Base-by-base conservation (phyloP, 2,888 invertebrate genomes). In the Neuroscelio doddi region DNA sequence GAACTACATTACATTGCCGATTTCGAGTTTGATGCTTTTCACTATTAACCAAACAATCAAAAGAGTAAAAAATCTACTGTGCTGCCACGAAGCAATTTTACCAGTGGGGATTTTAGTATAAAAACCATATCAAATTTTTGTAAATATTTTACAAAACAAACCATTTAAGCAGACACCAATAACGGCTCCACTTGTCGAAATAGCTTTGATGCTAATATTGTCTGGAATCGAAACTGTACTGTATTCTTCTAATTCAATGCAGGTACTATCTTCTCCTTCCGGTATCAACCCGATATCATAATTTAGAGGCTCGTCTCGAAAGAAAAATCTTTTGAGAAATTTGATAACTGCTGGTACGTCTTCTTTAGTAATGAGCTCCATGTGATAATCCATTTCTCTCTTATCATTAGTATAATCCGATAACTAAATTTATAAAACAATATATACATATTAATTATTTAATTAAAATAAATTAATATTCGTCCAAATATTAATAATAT, bases 251-350 rank as follows among this genome's bases (percentile, higher is more conserved):
- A 92, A 81, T 70, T 91, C 91, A 0, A 80, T 50, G 76, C 91
- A 91, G 4, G 88, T 86, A 9, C 87, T 87, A 36, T 88, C 86
- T 12, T 89, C 88, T 0, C 87, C 88, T 57, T 89, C 89, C n/a
- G 82, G 79, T 62, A 91, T 85, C 0, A 92, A 83, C 55, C 88
- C 85, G 30, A 91, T 87, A 38, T 87, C 87, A 5, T 87, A 81
- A 82, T 92, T 92, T 70, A 92, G 86, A 0, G 92, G 92, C 74
- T 92, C 92, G 73, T 92, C 92, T 26, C 87, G 88, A 85, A 91
- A 92, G 87, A 92, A 92, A 80, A 89, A 91, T 58, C 87, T 87
- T 68, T 84, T 87, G 1, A 91, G 83, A 76, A 91, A 88, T 27
- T 84, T 80, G 62, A 90, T 85, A 76, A 90, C 88, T 36, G 82